phyloP scores from a whole-genome alignment of 2,888 invertebrate species.

The Tetragonula carbonaria region DNA sequence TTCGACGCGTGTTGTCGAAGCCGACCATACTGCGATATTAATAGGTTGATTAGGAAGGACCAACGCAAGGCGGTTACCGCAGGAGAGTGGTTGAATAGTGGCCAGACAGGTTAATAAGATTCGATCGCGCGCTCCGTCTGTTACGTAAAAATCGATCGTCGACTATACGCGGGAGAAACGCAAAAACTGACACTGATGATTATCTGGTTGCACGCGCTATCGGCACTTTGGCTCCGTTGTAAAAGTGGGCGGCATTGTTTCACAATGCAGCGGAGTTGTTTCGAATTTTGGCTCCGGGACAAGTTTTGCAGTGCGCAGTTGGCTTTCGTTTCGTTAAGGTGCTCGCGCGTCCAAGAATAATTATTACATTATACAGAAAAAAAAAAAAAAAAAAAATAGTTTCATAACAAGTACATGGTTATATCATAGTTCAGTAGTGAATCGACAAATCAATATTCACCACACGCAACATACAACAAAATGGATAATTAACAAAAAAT shows the following conservation, averaged over 20 bases:
- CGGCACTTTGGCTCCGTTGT: background rate
- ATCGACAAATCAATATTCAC: too few species aligned
- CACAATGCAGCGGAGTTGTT: background rate
- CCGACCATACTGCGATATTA: constrained; percentile 21
- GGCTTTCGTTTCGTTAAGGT: constrained; percentile 29
- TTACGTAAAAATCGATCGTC: too few species aligned
- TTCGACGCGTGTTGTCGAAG: constrained; percentile 14
- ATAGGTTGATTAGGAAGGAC: constrained; percentile 47
- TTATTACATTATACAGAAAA: background rate
- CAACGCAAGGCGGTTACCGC: constrained; percentile 19
- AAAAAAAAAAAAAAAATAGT: too few species aligned
- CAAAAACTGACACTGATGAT: background rate
- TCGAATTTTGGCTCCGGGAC: constrained; percentile 44
- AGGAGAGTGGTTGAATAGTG: constrained; percentile 17
- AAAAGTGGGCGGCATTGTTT: constrained; percentile 21
- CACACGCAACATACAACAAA: background rate
- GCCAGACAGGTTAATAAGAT: constrained; percentile 23
- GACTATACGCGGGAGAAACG: background rate
- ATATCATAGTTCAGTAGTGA: too few species aligned
- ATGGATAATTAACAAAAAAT: background rate
- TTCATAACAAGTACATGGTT: too few species aligned
- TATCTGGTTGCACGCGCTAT: background rate
- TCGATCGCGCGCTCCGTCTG: background rate
- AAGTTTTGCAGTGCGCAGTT: constrained; percentile 48
- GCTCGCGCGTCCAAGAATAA: background rate